phyloP scores from a whole-genome alignment of 2,888 invertebrate genomes.

The Hartigia nigra region DNA sequence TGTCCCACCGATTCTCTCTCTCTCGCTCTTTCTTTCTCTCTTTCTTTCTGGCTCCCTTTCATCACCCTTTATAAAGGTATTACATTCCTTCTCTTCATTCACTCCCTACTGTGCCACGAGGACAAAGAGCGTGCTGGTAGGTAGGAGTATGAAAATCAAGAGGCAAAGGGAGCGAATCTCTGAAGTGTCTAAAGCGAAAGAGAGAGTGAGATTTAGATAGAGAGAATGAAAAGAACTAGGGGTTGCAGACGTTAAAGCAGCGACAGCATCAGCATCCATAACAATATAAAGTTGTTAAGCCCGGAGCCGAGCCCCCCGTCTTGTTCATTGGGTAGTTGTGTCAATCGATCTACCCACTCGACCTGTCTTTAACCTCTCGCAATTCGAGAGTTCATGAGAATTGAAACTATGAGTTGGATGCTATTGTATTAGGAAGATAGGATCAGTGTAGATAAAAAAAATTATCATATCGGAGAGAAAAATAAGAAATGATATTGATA shows the following conservation, averaged over 20 bases:
- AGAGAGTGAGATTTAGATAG: background rate
- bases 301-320: constrained; percentile 13
- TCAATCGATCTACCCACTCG: constrained; percentile 22
- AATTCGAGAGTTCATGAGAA: background rate
- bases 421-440: background rate
- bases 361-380: constrained; percentile 5
- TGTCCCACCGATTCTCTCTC: constrained; percentile 14
- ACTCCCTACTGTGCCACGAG: background rate
- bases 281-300: constrained; percentile 35
- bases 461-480: background rate
- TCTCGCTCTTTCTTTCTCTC: constrained; percentile 7
- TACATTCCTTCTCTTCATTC: background rate
- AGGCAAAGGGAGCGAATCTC: background rate
- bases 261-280: constrained; percentile 15
- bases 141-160: background rate
- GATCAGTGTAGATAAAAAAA: background rate
- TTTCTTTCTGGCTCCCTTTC: constrained; percentile 9
- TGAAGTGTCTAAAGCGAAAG: background rate
- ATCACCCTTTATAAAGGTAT: background rate
- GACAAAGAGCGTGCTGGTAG: background rate
- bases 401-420: background rate
- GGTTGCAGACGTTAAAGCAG: background rate
- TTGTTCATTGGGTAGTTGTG: constrained; percentile 29
- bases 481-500: background rate
- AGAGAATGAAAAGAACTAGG: background rate